Percentiles rank a stretch among this genome's conserved stretches.
phyloP scores from a whole-genome alignment of 1,140 invertebrate species.

The Sycophaga agraensis region DNA sequence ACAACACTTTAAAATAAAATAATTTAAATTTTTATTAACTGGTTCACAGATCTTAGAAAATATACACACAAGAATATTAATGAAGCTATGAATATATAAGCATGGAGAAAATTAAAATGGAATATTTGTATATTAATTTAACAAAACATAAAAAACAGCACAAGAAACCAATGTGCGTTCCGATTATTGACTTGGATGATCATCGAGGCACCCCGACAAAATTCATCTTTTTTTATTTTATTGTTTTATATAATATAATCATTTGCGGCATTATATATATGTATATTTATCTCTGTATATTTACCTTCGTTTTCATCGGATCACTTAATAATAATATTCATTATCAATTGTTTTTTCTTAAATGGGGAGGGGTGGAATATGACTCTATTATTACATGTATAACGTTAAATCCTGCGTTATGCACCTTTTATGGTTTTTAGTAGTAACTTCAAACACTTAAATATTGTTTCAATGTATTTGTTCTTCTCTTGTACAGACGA shows the following conservation, averaged over 20 bases:
- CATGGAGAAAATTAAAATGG: too few relatives aligned
- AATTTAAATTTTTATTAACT: too few relatives aligned
- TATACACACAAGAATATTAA: too few relatives aligned
- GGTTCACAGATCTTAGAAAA: too few relatives aligned
- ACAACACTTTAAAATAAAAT: too few relatives aligned
- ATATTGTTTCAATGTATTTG: constrained; percentile 18
- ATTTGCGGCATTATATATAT: constrained; percentile 20
- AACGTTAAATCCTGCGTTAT: constrained; percentile 35
- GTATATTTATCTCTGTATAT: constrained; percentile 18
- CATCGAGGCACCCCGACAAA: constrained; percentile 14
- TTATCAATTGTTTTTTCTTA: constrained; percentile 30
- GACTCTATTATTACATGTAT: constrained; percentile 38
- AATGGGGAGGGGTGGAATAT: too few relatives aligned
- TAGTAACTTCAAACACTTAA: constrained; percentile 40
- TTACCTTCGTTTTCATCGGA: constrained; percentile 14
- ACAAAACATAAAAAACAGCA: too few relatives aligned
- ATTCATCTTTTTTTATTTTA: constrained; percentile 26
- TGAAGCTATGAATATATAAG: too few relatives aligned
- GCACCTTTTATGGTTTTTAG: constrained; percentile 4
- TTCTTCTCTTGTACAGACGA: neutral
- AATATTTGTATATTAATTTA: too few relatives aligned
- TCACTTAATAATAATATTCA: constrained; percentile 2
- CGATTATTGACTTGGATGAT: neutral
- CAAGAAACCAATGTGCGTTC: too few relatives aligned
- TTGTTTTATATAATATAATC: constrained; percentile 23